These are phyloP conservation scores for Darevskia mixta DNA, from an alignment of 2,797 vertebrate genomes.

Conservation along the genomic window DNA sequence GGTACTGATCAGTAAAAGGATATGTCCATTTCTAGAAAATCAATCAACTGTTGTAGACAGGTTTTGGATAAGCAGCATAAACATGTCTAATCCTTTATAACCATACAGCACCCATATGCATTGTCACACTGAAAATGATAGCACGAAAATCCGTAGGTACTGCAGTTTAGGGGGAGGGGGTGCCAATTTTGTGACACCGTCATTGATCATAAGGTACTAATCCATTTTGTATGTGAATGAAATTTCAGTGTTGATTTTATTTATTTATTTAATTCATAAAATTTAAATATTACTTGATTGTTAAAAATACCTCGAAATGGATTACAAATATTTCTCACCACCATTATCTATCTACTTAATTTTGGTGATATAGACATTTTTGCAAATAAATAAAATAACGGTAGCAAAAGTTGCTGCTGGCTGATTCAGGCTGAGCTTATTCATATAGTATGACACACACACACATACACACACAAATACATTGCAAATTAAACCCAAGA, in stretches of 20 bases:
- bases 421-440: conserved; percentile 40
- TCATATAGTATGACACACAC: conserved; percentile 47
- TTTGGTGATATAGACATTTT: no score
- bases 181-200: conserved; percentile 46
- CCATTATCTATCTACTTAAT: no score
- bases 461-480: neutral
- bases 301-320: no score
- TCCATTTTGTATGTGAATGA: no score
- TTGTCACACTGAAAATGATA: conserved; percentile 32
- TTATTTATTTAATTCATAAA: no score
- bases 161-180: conserved; percentile 54
- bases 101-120: conserved; percentile 18
- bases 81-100: conserved; percentile 44
- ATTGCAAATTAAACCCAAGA: neutral
- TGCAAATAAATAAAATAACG: no score
- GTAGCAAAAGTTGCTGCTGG: conserved; percentile 58
- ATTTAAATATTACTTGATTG: no score
- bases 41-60: conserved; percentile 36
- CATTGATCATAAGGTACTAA: conserved; percentile 56
- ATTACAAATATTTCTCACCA: no score
- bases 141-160: neutral
- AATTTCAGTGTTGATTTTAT: no score
- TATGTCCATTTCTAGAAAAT: conserved; percentile 27
- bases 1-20: conserved; percentile 5
- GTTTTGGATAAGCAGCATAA: conserved; percentile 36